These are phyloP conservation scores for Actenoides lindsayi DNA, from an alignment of 2,113 vertebrate species.

Conservation along the genomic window DNA sequence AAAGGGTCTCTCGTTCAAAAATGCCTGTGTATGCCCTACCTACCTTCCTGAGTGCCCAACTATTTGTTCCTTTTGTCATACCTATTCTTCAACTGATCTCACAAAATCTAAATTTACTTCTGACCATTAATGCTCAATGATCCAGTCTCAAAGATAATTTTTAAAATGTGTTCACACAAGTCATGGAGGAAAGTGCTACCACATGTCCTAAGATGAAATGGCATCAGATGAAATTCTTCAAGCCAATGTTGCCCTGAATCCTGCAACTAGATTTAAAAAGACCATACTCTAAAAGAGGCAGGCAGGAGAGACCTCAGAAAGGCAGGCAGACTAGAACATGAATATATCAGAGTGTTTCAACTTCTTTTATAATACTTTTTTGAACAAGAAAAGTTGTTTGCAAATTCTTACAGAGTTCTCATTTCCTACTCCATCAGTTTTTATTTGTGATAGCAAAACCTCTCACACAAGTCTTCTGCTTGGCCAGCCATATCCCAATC, in stretches of 20 bases:
- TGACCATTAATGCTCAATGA: background rate
- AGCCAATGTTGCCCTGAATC: accelerated
- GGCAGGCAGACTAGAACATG: background rate
- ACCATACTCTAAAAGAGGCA: background rate
- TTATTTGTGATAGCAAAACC: background rate
- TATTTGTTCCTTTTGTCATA: background rate
- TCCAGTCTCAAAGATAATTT: background rate
- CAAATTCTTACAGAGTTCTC: accelerated
- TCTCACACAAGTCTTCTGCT: background rate
- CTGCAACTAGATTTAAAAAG: background rate
- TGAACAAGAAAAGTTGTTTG: background rate
- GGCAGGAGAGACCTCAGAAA: background rate
- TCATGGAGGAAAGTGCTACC: background rate
- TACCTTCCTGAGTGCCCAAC: background rate
- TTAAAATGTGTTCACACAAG: background rate
- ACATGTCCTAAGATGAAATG: background rate
- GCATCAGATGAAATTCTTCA: background rate
- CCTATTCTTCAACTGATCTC: background rate
- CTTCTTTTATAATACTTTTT: background rate
- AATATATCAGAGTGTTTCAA: background rate
- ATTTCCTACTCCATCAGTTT: background rate
- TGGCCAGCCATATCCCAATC: background rate
- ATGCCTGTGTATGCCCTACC: background rate
- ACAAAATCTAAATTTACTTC: background rate
- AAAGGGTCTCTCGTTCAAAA: background rate